A percentile compares a stretch with the other conserved stretches of the same genome.
phyloP scores from a whole-genome alignment of 2,888 invertebrate genomes.

The Melanophora roralis region DNA sequence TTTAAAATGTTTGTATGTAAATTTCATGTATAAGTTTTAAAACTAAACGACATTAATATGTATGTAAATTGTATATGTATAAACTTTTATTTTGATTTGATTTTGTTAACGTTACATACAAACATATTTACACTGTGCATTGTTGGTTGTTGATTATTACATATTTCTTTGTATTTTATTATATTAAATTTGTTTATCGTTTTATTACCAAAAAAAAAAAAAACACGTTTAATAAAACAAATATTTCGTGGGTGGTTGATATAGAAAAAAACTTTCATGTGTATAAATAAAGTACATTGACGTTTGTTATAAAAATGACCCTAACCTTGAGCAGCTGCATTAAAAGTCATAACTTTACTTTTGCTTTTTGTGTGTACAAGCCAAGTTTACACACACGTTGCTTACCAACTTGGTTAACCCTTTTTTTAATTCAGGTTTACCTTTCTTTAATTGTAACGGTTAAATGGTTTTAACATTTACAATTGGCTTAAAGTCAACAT shows the following conservation, averaged over 20 bases:
- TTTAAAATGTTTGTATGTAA: no score
- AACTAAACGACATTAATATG: not conserved
- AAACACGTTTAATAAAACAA: not conserved
- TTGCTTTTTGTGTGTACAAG: slow-evolving; percentile 6
- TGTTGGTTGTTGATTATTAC: no score
- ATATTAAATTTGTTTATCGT: not conserved
- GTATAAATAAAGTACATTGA: slow-evolving; percentile 8
- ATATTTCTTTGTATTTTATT: no score
- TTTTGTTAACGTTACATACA: no score
- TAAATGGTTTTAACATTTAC: not conserved
- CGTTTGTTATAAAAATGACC: slow-evolving; percentile 19
- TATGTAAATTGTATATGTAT: slow-evolving; percentile 2
- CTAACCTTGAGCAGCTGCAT: slow-evolving; percentile 32
- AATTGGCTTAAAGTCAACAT: slow-evolving; percentile 31
- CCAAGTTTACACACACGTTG: slow-evolving; percentile 7
- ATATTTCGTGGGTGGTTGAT: not conserved
- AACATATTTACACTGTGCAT: no score
- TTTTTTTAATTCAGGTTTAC: not conserved
- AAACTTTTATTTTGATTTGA: no score
- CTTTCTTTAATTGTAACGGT: slow-evolving; percentile 22
- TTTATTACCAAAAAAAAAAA: not conserved
- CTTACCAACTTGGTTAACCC: not conserved
- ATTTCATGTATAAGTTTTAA: no score
- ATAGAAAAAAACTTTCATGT: not conserved
- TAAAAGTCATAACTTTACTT: not conserved